These are phyloP conservation scores for Alligator mississippiensis DNA, from an alignment of 2,113 vertebrate species.

Conservation along the genomic window DNA sequence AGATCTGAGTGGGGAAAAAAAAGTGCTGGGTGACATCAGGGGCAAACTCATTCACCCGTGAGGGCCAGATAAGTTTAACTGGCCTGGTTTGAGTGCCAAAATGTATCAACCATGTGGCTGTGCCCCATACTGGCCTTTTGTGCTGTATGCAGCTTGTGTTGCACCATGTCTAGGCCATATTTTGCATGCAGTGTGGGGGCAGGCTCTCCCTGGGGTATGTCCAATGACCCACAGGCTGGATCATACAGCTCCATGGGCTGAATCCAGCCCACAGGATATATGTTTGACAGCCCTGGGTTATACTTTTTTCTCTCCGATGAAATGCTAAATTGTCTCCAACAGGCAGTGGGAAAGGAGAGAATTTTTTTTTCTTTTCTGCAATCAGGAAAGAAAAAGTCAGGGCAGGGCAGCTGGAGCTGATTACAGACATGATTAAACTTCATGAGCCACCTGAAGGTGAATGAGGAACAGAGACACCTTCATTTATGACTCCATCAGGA, in stretches of 20 bases:
- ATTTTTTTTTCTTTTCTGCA: background rate
- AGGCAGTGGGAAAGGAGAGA: background rate
- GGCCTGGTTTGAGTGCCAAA: no score
- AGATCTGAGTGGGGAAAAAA: background rate
- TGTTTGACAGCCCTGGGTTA: no score
- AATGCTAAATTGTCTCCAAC: background rate
- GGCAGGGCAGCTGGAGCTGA: rapidly evolving
- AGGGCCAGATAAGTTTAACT: no score
- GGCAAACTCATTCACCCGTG: no score
- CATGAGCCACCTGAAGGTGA: background rate
- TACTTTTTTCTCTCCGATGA: background rate
- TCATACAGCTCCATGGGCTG: no score
- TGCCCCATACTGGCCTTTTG: background rate
- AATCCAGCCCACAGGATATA: no score
- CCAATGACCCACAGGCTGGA: no score
- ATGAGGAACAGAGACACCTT: background rate
- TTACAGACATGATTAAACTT: background rate
- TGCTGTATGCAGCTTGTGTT: background rate
- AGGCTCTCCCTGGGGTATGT: no score
- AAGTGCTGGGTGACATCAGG: no score
- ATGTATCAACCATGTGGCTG: no score
- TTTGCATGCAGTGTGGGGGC: no score
- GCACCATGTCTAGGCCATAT: no score
- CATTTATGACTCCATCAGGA: background rate
- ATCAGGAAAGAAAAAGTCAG: background rate